Conservation (phyloP, 2,888 invertebrate species). For the Tetanocera ferruginea region DNA sequence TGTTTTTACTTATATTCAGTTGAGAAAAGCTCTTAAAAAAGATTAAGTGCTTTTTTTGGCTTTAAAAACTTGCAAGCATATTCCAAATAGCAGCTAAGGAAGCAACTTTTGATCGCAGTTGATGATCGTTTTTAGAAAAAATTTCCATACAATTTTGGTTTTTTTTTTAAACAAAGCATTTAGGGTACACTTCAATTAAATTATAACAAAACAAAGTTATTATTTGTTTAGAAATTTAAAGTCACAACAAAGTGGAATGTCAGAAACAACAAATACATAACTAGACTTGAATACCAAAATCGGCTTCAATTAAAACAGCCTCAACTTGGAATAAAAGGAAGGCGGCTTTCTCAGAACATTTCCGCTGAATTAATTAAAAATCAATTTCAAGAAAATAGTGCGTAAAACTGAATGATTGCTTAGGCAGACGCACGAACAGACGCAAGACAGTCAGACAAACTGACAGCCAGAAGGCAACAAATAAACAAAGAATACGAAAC, state of each 20-base stretch:
- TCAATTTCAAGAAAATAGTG: constrained; percentile 15
- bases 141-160: too few species aligned
- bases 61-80: too few species aligned
- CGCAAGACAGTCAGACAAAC: neutral
- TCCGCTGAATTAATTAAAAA: constrained; percentile 26
- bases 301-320: neutral
- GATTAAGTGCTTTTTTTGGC: too few species aligned
- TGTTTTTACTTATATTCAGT: too few species aligned
- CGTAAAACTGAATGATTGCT: neutral
- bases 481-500: neutral
- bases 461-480: neutral
- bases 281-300: neutral
- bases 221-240: neutral
- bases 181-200: neutral
- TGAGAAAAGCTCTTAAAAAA: too few species aligned
- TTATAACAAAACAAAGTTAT: neutral
- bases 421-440: neutral
- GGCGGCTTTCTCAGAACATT: constrained; percentile 16
- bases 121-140: too few species aligned
- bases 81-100: too few species aligned
- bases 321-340: neutral
- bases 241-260: neutral
- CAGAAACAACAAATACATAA: neutral
- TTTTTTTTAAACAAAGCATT: too few species aligned
- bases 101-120: too few species aligned